Percentiles rank a stretch among this genome's conserved stretches.
phyloP scores from a whole-genome alignment of 2,888 invertebrate genomes.

The Xylota sylvarum region DNA sequence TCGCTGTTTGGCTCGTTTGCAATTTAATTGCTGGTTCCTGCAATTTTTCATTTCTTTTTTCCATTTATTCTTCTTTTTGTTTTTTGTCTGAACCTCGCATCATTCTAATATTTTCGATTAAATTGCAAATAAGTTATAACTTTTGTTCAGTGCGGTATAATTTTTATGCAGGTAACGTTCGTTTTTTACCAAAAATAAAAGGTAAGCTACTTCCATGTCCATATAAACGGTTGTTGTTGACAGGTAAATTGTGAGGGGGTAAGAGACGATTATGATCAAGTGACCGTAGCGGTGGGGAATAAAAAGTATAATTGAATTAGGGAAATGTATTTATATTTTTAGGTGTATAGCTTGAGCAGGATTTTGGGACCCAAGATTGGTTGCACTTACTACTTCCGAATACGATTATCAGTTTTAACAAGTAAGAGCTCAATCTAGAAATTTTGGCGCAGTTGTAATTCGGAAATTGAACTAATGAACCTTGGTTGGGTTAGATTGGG shows the following conservation, averaged over 20 bases:
- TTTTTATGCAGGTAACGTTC: conserved; percentile 49
- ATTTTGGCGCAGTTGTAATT: too few relatives aligned
- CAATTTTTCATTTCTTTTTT: conserved; percentile 55
- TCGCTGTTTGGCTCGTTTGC: conserved; percentile 62
- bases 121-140: conserved; percentile 55
- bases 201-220: conserved; percentile 13
- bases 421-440: too few relatives aligned
- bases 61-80: not conserved
- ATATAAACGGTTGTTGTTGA: conserved; percentile 1
- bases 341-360: not conserved
- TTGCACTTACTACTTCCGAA: too few relatives aligned
- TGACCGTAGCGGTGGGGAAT: conserved; percentile 21
- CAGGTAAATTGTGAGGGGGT: not conserved
- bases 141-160: conserved; percentile 25
- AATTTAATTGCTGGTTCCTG: conserved; percentile 74
- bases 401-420: too few relatives aligned
- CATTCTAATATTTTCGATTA: conserved; percentile 64
- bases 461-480: too few relatives aligned
- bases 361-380: too few relatives aligned
- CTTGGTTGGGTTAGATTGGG: too few relatives aligned
- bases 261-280: not conserved
- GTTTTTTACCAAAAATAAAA: not conserved
- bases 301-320: conserved; percentile 6
- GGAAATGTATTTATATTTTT: not conserved
- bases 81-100: conserved; percentile 18